Percentiles rank a stretch among this genome's conserved stretches.
These are phyloP conservation scores for Leptatherina wallacei DNA, from an alignment of 2,797 vertebrate species.

Conservation along the genomic window DNA sequence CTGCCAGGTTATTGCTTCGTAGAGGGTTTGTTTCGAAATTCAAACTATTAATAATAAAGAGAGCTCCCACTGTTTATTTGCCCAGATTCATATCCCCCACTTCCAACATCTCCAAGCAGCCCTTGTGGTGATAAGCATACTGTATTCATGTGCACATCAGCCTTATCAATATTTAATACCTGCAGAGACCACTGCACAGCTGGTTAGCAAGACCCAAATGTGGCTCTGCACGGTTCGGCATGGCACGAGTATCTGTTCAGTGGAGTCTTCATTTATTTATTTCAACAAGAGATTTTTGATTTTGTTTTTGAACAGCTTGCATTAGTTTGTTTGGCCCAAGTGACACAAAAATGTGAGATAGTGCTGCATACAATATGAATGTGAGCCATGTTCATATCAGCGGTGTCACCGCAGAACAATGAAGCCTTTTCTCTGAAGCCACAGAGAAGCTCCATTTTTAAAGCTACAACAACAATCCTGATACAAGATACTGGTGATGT, in stretches of 20 bases:
- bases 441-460: slow-evolving; percentile 26
- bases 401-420: slow-evolving; percentile 27
- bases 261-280: slow-evolving; percentile 36
- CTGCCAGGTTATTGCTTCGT: slow-evolving; percentile 1
- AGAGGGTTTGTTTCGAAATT: slow-evolving; percentile 2
- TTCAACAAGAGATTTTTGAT: slow-evolving; percentile 37
- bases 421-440: slow-evolving; percentile 41
- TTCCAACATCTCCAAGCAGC: slow-evolving; percentile 38
- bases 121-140: slow-evolving; percentile 32
- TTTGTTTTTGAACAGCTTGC: slow-evolving; percentile 47
- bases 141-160: slow-evolving; percentile 52
- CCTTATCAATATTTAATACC: slow-evolving; percentile 75
- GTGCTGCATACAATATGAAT: slow-evolving; percentile 44
- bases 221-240: slow-evolving; percentile 46
- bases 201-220: slow-evolving; percentile 46
- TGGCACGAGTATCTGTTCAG: slow-evolving; percentile 15
- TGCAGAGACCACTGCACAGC: slow-evolving; percentile 51
- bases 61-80: slow-evolving; percentile 48
- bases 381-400: slow-evolving; percentile 44
- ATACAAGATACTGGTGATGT: neutral
- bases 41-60: slow-evolving; percentile 40
- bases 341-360: slow-evolving; percentile 35
- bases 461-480: slow-evolving; percentile 19
- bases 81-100: slow-evolving; percentile 39
- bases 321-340: slow-evolving; percentile 43